These are phyloP conservation scores for Palaemon carinicauda DNA, from an alignment of 1,140 invertebrate species.

Conservation along the genomic window DNA sequence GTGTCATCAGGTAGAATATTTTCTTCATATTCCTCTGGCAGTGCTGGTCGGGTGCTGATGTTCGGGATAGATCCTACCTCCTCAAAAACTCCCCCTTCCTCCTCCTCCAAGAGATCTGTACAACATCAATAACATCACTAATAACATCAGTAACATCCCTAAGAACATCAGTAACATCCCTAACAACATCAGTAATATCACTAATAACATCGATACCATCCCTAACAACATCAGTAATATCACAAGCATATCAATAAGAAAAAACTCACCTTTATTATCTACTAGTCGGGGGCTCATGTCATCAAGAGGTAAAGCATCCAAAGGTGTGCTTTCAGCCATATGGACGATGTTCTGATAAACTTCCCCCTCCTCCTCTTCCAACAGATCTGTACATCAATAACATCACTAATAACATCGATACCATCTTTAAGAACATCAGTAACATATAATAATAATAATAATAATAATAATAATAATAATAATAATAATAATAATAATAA, in stretches of 20 bases:
- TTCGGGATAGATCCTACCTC: too few species aligned
- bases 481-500: too few species aligned
- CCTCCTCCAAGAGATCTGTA: neutral
- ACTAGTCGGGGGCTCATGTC: conserved; percentile 6
- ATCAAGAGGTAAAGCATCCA: conserved; percentile 9
- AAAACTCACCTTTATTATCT: conserved; percentile 12
- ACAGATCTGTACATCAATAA: neutral
- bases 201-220: too few species aligned
- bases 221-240: neutral
- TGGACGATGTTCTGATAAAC: conserved; percentile 21
- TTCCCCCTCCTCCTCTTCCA: neutral
- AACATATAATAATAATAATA: too few species aligned
- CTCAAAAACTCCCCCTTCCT: too few species aligned
- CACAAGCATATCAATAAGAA: neutral
- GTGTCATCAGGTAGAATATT: conserved; percentile 17
- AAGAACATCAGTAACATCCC: neutral
- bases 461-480: neutral
- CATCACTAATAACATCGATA: too few species aligned
- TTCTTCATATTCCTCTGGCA: too few species aligned
- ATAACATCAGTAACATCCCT: neutral
- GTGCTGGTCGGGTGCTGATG: conserved; percentile 18
- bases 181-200: neutral
- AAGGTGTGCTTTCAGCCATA: conserved; percentile 18
- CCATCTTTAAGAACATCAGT: too few species aligned
- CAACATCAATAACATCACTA: too few species aligned